These are phyloP conservation scores for Galerucella calmariensis DNA, from an alignment of 2,888 invertebrate species.

Conservation along the genomic window DNA sequence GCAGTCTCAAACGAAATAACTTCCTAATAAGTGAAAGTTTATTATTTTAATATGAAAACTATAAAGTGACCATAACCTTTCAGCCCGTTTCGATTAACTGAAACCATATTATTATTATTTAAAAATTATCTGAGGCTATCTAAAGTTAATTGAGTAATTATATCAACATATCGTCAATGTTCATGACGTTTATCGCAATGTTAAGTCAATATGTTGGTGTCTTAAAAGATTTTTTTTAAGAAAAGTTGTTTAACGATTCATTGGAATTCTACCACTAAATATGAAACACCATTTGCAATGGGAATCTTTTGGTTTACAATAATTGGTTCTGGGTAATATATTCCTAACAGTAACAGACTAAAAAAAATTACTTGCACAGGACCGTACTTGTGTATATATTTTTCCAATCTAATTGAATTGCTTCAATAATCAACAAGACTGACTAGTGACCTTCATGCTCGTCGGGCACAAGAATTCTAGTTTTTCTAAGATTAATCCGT, in stretches of 20 bases:
- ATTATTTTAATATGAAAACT: neutral
- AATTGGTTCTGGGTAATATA: neutral
- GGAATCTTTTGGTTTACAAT: neutral
- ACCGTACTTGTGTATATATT: neutral
- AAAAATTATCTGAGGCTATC: constrained; percentile 9
- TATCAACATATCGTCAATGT: constrained; percentile 7
- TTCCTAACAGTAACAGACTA: neutral
- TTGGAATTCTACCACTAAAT: neutral
- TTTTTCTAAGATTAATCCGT: too few relatives aligned
- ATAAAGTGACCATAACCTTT: constrained; percentile 11
- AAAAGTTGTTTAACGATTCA: constrained; percentile 3
- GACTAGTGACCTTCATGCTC: too few relatives aligned
- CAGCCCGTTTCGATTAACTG: neutral
- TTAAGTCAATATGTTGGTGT: constrained; percentile 5
- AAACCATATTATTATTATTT: neutral
- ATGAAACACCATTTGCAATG: neutral
- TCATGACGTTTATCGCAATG: constrained; percentile 9
- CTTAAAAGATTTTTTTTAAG: constrained; percentile 5
- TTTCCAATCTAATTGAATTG: neutral
- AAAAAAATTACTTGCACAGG: neutral
- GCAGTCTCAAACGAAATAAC: neutral
- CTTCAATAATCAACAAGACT: too few relatives aligned
- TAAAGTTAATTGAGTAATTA: constrained; percentile 16
- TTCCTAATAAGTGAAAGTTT: constrained; percentile 6
- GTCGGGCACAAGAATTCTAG: too few relatives aligned